Conservation (phyloP, 2,797 vertebrate species). For the Melanotaenia nigrans region DNA sequence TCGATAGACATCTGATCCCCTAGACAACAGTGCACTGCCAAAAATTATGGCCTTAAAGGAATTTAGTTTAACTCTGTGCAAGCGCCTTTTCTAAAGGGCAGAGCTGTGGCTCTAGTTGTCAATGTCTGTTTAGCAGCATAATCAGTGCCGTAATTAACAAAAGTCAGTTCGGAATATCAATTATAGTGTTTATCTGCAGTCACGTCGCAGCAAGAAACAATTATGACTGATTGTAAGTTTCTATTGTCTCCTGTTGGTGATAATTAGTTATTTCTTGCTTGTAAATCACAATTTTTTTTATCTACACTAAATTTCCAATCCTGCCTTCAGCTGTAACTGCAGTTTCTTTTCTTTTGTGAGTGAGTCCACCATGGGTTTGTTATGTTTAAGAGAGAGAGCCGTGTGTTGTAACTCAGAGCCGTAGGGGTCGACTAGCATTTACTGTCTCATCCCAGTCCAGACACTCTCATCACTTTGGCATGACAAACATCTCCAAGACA, state of each 20-base stretch:
- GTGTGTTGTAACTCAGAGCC: slow-evolving; percentile 49
- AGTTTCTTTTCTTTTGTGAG: slow-evolving; percentile 33
- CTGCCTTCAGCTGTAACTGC: slow-evolving; percentile 35
- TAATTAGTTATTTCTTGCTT: slow-evolving; percentile 71
- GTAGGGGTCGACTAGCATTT: slow-evolving; percentile 35
- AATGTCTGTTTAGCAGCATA: slow-evolving; percentile 77
- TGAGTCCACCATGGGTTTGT: slow-evolving; percentile 25
- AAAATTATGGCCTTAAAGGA: slow-evolving; percentile 58
- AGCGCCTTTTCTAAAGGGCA: slow-evolving; percentile 76
- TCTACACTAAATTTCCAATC: slow-evolving; percentile 34
- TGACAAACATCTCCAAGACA: slow-evolving; percentile 69
- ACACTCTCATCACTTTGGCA: slow-evolving; percentile 63
- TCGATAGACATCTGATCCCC: slow-evolving; percentile 52
- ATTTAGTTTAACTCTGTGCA: slow-evolving; percentile 50
- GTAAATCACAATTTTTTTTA: slow-evolving; percentile 52
- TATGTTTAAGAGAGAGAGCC: slow-evolving; percentile 23
- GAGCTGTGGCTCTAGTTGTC: slow-evolving; percentile 66
- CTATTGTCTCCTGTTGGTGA: slow-evolving; percentile 66
- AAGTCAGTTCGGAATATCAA: slow-evolving; percentile 81
- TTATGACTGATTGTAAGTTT: slow-evolving; percentile 72
- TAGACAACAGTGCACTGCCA: slow-evolving; percentile 35
- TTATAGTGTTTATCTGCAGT: slow-evolving; percentile 73
- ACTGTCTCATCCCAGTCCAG: slow-evolving; percentile 65
- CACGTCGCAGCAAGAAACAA: slow-evolving; percentile 74
- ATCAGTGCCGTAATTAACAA: slow-evolving; percentile 82